Evolutionary conservation across 2,888 invertebrate species (phyloP), one percentile per base, ranked within the genome.

Genomic region (Liodrosophila aerea): DNA sequence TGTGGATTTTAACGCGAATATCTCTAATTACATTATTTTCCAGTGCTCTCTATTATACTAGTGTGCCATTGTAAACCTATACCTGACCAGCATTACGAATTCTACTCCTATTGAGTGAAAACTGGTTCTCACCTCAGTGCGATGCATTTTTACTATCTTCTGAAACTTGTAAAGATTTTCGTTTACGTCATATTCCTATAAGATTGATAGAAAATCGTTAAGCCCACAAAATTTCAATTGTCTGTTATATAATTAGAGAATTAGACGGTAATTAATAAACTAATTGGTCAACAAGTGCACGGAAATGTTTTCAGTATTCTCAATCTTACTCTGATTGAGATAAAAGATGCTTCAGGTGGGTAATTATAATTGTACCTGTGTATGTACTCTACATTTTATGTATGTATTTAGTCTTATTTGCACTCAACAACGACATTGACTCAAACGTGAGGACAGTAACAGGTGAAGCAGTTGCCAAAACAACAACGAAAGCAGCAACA

Each of bases 341-440:
- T 64, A 44, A 65, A 30, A 33, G 34, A 30, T 50, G 40, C 63
- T 52, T 30, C 37, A 46, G 33, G 50, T 51, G 13, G 34, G 29
- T 52, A 47, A 51, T 68, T 56, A 51, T 30, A 52, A n/a, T n/a
- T n/a, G n/a, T 52, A 58, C 43, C 8, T 39, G 5, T 36, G 7
- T 46, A 1, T 46, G 1, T 30, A n/a, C 22, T 22, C 22, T 5
- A n/a, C n/a, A n/a, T n/a, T n/a, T n/a, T 37, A 3, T 18, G 7
- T 13, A 15, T 31, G 18, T 18, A 11, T 36, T 54, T 40, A 36
- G 43, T 46, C 16, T 16, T 16, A 47, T 56, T 31, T 49, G 22
- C 34, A 47, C 29, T 18, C 40, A 33, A 4, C 36, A 22, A 46
- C 49, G 45, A 52, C 33, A 49, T 58, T 50, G 33, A 34, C 51